These are phyloP conservation scores for Chlorodrepanis virens DNA, from an alignment of 2,113 vertebrate species.

Conservation along the genomic window DNA sequence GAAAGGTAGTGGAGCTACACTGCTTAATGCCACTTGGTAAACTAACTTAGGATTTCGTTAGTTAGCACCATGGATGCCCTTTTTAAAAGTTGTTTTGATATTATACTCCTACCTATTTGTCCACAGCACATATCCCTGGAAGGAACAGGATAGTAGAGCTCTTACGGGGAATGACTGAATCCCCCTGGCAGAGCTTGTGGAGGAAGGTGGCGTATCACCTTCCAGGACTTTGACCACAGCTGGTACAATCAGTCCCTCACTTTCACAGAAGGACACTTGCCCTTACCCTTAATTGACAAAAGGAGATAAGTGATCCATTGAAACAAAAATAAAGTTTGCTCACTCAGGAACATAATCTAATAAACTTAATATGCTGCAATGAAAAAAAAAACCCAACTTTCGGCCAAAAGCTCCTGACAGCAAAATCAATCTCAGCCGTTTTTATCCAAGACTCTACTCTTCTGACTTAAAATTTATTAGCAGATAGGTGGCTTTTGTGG, in stretches of 20 bases:
- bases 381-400: not conserved
- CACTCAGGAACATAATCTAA: not conserved
- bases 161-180: not conserved
- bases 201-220: not conserved
- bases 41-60: not conserved
- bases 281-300: not conserved
- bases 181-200: not conserved
- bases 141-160: not conserved
- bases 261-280: not conserved
- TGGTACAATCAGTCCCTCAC: not conserved
- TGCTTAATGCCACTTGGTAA: not conserved
- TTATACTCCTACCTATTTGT: not conserved
- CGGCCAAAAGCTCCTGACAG: not conserved
- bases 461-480: not conserved
- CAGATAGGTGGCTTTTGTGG: not conserved
- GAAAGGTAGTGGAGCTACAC: not conserved
- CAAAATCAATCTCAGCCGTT: not conserved
- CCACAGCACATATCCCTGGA: not conserved
- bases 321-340: not conserved
- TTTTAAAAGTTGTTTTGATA: not conserved
- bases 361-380: not conserved
- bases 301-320: not conserved
- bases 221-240: not conserved
- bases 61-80: not conserved
- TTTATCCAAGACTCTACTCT: not conserved